Conservation (phyloP, 2,113 vertebrate genomes). For the Polypterus senegalus region DNA sequence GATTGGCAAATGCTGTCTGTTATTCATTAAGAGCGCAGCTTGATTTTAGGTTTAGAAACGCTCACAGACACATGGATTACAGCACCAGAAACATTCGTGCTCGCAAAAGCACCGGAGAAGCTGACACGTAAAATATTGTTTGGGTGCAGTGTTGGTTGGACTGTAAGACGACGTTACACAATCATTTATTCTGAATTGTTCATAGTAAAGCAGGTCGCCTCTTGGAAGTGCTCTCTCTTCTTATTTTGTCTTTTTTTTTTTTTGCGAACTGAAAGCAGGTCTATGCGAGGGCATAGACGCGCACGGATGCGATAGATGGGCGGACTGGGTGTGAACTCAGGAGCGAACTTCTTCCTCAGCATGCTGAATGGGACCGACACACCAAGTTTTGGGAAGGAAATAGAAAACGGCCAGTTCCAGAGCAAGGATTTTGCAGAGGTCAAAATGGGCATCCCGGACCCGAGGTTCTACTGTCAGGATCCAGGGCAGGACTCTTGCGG, state of each 20-base stretch:
- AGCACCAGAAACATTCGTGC: too few relatives aligned
- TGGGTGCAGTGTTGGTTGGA: too few relatives aligned
- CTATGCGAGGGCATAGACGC: slow-evolving; percentile 42
- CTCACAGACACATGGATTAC: neutral
- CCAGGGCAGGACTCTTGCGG: slow-evolving; percentile 37
- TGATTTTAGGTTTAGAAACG: slow-evolving; percentile 29
- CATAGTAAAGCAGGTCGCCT: too few relatives aligned
- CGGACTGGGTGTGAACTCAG: slow-evolving; percentile 57
- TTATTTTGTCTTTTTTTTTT: neutral
- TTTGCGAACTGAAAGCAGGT: slow-evolving; percentile 17
- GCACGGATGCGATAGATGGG: slow-evolving; percentile 59
- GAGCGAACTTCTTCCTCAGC: slow-evolving; percentile 49
- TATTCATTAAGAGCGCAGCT: slow-evolving; percentile 28
- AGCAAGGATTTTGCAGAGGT: slow-evolving; percentile 49
- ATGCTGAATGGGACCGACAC: slow-evolving; percentile 69
- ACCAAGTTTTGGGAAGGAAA: slow-evolving; percentile 60
- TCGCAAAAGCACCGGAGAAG: too few relatives aligned
- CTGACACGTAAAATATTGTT: neutral
- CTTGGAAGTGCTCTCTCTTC: too few relatives aligned
- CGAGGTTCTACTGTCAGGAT: slow-evolving; percentile 52
- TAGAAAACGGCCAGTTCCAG: slow-evolving; percentile 39
- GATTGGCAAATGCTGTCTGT: slow-evolving; percentile 47
- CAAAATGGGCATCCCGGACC: slow-evolving; percentile 59
- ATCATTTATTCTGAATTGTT: too few relatives aligned
- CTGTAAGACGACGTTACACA: too few relatives aligned